Evolutionary conservation across 2,113 vertebrate genomes (phyloP).

Genomic region (Protobothrops mucrosquamatus): DNA sequence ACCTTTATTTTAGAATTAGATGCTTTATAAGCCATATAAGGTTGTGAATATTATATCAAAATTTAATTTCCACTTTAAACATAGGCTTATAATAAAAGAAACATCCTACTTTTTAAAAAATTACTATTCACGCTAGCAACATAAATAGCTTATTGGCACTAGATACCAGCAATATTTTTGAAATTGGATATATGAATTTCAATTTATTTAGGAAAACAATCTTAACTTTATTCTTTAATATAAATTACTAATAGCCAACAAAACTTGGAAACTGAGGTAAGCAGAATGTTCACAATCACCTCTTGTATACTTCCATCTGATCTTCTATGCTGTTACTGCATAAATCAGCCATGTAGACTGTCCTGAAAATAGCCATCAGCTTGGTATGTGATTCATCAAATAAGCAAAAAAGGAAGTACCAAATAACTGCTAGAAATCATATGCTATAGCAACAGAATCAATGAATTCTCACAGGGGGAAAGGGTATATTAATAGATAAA

Average conservation of each 20-base stretch:
- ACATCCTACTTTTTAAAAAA: not conserved
- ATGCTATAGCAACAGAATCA: slow-evolving; percentile 39
- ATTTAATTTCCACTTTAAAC: slow-evolving; percentile 3
- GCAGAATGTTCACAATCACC: slow-evolving; percentile 69
- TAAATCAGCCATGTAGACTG: slow-evolving; percentile 83
- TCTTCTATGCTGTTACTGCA: slow-evolving; percentile 78
- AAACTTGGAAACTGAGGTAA: slow-evolving; percentile 53
- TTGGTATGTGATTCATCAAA: slow-evolving; percentile 86
- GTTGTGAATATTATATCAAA: not conserved
- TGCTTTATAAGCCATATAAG: not conserved
- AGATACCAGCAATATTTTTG: slow-evolving; percentile 11
- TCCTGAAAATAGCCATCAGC: slow-evolving; percentile 87
- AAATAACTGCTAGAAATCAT: slow-evolving; percentile 50
- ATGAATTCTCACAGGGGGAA: not conserved
- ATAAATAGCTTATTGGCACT: slow-evolving; percentile 7
- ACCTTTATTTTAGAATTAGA: not conserved
- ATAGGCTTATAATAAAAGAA: not conserved
- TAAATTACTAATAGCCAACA: slow-evolving; percentile 21
- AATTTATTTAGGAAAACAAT: slow-evolving; percentile 34
- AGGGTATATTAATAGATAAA: slow-evolving; percentile 16
- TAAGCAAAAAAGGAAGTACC: slow-evolving; percentile 79
- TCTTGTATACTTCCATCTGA: slow-evolving; percentile 71
- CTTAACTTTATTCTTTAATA: slow-evolving; percentile 39
- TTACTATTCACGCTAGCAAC: not conserved
- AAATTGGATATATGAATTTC: slow-evolving; percentile 31